Conservation (phyloP, 1,140 invertebrate species). For the Drosophila insularis region DNA sequence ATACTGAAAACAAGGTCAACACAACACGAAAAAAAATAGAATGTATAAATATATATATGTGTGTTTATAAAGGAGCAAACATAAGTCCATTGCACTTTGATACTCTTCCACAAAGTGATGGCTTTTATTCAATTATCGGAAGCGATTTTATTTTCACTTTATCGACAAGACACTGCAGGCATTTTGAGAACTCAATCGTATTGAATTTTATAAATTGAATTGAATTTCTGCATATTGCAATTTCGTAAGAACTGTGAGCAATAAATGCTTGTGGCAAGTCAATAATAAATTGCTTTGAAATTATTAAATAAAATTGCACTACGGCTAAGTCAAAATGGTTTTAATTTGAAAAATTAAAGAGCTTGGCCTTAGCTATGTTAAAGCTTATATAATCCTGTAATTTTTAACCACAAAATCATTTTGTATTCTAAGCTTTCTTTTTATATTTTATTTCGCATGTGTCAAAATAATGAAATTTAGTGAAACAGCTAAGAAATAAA, state of each 20-base stretch:
- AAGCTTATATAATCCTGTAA: no score
- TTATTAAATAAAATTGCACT: background rate
- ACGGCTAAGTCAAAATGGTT: background rate
- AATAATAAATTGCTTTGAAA: slow-evolving; percentile 1
- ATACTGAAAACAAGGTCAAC: background rate
- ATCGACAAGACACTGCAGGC: background rate
- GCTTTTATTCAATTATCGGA: slow-evolving; percentile 2
- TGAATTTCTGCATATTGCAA: background rate
- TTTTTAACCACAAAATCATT: no score
- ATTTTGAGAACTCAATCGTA: slow-evolving; percentile 1
- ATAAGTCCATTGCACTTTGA: background rate
- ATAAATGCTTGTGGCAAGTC: background rate
- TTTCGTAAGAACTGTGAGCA: background rate
- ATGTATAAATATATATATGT: no score
- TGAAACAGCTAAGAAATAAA: no score
- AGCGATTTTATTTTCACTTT: background rate
- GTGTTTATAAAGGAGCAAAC: background rate
- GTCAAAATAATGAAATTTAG: no score
- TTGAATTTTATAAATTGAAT: slow-evolving; percentile 5
- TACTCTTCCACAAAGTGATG: background rate
- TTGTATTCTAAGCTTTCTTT: no score
- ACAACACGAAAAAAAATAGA: background rate
- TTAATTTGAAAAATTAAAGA: background rate
- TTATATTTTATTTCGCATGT: no score
- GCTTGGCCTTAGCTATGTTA: no score